Evolutionary conservation across 2,888 invertebrate species (phyloP), one percentile per base, ranked within the genome.

Genomic region (Phania funesta): DNA sequence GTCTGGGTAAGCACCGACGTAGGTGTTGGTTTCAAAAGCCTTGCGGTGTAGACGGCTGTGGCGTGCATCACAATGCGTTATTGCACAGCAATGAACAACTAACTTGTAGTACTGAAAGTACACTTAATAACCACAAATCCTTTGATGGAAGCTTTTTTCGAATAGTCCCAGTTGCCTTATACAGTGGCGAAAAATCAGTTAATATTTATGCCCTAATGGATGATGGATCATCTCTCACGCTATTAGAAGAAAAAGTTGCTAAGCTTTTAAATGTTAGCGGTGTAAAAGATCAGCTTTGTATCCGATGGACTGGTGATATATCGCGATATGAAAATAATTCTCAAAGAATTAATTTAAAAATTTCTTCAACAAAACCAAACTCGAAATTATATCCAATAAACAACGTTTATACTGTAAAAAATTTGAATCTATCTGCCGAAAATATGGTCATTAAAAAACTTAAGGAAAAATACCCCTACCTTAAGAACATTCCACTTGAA

Each of bases 251-350:
- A 48, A 38, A 38, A n/a, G 22, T 80, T n/a, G 70, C 80, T 26
- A 20, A 70, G 2, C 16, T 20, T 13, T 35, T 74, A 16, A 35
- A 32, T 6, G 48, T 22, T 8, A 1, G 13, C 3, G 48, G 41
- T 32, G 24, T 44, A 6, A 26, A n/a, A n/a, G 54, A 80, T 26
- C 62, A 74, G 4, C 67, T 74, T 20, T 80, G 68, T 9, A 80
- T 67, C 9, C 56, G 35, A 6, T 80, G 68, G 79, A 62, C 79
- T 22, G 73, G 60, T 24, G 50, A 73, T n/a, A 16, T 64, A n/a
- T 18, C 46, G 6, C 44, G 64, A n/a, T 16, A 64, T 26, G 24
- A 29, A 29, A 29, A 29, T 29, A 29, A 29, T 29, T 58, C 38
- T 13, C 35, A 22, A 35, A 35, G 38, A n/a, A 20, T 58, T n/a